Evolutionary conservation across 2,797 vertebrate genomes (phyloP).

Genomic region (Xiphorhynchus erythropygius): DNA sequence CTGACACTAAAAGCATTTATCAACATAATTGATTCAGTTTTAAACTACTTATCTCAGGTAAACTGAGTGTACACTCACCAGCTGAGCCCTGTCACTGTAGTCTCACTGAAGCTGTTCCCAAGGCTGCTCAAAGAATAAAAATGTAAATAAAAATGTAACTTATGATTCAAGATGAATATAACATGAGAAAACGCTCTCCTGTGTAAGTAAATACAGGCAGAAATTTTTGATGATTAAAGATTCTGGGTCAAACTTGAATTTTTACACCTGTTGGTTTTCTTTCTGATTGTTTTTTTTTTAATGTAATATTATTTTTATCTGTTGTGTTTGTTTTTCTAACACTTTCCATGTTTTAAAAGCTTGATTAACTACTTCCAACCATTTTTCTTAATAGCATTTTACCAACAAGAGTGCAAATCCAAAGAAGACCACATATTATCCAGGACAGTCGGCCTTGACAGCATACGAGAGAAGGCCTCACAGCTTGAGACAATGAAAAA

Average conservation of each 20-base stretch:
- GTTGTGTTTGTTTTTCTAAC: not conserved
- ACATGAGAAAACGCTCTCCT: fast-evolving
- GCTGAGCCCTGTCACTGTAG: not conserved
- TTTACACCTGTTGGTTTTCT: not conserved
- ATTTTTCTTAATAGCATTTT: not conserved
- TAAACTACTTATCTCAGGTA: not conserved
- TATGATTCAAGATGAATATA: not conserved
- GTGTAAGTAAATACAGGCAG: not conserved
- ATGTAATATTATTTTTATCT: not conserved
- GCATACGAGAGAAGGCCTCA: not conserved
- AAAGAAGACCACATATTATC: not conserved
- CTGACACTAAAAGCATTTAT: fast-evolving
- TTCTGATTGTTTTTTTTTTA: not conserved
- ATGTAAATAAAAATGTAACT: not conserved
- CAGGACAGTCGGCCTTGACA: not conserved
- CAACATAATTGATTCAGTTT: not conserved
- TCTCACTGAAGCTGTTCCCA: not conserved
- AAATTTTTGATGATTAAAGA: not conserved
- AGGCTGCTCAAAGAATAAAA: not conserved
- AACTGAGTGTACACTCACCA: not conserved
- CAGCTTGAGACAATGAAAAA: not conserved
- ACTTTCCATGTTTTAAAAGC: not conserved
- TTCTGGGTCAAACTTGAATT: not conserved
- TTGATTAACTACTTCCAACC: not conserved
- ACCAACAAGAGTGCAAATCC: not conserved